Evolutionary conservation across 2,113 vertebrate species (phyloP), one percentile per base, ranked within the genome.

Genomic region (Hymenochirus boettgeri): DNA sequence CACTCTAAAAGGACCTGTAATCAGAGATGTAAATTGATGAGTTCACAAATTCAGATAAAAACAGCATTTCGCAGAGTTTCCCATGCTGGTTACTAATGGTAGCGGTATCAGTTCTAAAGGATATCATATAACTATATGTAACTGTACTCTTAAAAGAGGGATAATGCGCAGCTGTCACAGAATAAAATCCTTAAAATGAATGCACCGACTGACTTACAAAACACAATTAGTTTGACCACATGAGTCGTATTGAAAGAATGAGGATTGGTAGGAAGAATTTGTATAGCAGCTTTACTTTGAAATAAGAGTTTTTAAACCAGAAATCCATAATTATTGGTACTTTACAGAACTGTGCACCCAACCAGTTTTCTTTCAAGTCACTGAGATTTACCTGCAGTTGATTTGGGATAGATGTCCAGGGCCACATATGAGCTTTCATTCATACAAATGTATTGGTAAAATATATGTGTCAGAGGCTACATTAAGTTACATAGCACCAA

Each of bases 51-150:
- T 46, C 23, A 27, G 19, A 8, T 45, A 65, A 47, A 57, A 65
- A 57, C 22, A 29, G 17, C 61, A 29, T 55, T 33, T 46, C 45
- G 46, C 23, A 57, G 53, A 57, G 18, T 25, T 52, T 59, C 47
- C 56, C 64, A 67, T 58, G 48, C 46, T 57, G 63, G 47, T 21
- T 4, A 56, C 55, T 67, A 67, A 67, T 67, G 46, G 56, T 22
- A 23, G 56, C 33, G 46, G 64, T 17, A 12, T 59, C 18, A 42
- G 2, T 42, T 52, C 31, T 51, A 33, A 67, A 59, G 64, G 46
- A 52, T 67, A 67, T 67, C 64, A 10, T 17, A 59, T 67, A 33
- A 59, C 64, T 59, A 52, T 53, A 59, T 67, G 56, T 59, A 67
- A 67, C 56, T 21, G 46, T 51, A 67, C 55, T 56, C 57, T 22